Conservation (phyloP, 2,888 invertebrate species). For the Ichneumon xanthorius region DNA sequence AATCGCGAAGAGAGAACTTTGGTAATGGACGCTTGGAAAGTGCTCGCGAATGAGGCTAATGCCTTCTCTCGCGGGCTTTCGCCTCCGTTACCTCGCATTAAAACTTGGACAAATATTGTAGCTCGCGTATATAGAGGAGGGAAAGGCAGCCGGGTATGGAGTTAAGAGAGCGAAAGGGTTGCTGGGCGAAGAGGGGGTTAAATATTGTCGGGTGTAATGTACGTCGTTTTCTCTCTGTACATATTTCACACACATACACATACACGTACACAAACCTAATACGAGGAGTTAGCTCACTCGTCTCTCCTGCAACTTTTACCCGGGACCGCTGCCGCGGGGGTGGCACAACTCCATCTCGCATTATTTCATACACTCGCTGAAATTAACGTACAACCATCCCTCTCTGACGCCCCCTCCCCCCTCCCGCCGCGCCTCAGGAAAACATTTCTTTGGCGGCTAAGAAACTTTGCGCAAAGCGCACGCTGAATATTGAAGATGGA, state of each 20-base stretch:
- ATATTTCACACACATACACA: conserved; percentile 23
- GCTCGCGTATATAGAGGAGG: conserved; percentile 39
- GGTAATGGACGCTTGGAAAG: conserved; percentile 79
- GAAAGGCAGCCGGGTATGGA: conserved; percentile 34
- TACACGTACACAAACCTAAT: conserved; percentile 36
- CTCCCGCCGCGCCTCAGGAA: background rate
- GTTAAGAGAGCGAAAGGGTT: conserved; percentile 34
- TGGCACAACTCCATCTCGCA: conserved; percentile 49
- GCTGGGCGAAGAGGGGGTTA: conserved; percentile 27
- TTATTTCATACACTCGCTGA: conserved; percentile 1
- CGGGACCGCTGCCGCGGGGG: conserved; percentile 1
- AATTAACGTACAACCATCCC: background rate
- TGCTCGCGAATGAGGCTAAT: conserved; percentile 80
- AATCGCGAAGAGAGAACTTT: conserved; percentile 79
- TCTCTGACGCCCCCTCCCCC: background rate
- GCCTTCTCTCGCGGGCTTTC: conserved; percentile 76
- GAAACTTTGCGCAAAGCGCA: background rate
- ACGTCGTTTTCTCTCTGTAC: conserved; percentile 43
- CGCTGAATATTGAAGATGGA: background rate
- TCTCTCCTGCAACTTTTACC: conserved; percentile 22
- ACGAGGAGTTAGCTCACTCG: conserved; percentile 32
- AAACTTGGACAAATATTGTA: conserved; percentile 77
- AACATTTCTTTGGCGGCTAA: conserved; percentile 4
- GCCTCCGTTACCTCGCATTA: conserved; percentile 77
- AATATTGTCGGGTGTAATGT: conserved; percentile 54